A percentile compares a stretch with the other conserved stretches of the same genome.
phyloP scores from a whole-genome alignment of 2,888 invertebrate species.

The Calameuta filiformis region DNA sequence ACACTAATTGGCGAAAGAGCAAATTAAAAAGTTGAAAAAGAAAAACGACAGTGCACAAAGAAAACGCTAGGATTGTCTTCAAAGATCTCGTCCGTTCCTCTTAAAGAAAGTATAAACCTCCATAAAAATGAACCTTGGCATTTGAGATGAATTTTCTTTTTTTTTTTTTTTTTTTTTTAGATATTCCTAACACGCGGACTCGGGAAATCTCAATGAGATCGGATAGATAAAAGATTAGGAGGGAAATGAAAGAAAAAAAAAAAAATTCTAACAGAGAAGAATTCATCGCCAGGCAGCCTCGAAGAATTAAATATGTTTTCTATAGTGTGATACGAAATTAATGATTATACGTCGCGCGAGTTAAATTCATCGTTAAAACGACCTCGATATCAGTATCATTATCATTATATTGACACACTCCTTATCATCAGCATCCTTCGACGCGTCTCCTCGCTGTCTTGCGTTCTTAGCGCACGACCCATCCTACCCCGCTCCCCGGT shows the following conservation, averaged over 20 bases:
- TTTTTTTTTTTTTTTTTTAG: neutral
- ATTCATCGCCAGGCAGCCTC: neutral
- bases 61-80: neutral
- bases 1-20: neutral
- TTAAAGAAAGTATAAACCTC: slow-evolving; percentile 8
- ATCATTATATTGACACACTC: neutral
- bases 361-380: neutral
- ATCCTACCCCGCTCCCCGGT: neutral
- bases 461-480: neutral
- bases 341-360: neutral
- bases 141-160: neutral
- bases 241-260: neutral
- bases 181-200: neutral
- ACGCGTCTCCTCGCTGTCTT: neutral
- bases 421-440: neutral
- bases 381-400: neutral
- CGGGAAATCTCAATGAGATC: neutral
- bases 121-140: neutral
- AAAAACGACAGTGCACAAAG: neutral
- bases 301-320: neutral
- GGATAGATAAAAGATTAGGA: neutral
- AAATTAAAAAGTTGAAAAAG: neutral
- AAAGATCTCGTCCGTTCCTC: slow-evolving; percentile 10
- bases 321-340: neutral
- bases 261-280: neutral